Conservation (phyloP, 2,797 vertebrate species). For the Sciurus vulgaris region DNA sequence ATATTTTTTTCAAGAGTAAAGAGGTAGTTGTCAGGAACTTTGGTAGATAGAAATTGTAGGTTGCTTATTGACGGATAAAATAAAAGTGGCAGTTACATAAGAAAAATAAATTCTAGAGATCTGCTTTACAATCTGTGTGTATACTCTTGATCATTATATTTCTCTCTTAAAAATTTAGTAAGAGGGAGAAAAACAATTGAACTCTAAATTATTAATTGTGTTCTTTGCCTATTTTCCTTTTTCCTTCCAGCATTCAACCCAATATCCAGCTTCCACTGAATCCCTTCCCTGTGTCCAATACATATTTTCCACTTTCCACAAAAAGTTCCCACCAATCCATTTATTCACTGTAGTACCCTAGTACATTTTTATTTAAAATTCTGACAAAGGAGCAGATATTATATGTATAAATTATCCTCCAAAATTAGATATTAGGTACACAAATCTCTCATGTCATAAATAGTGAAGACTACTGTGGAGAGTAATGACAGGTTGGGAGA, state of each 20-base stretch:
- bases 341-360: neutral
- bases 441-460: neutral
- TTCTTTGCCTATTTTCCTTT: neutral
- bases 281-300: neutral
- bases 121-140: neutral
- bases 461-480: neutral
- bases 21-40: neutral
- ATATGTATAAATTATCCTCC: neutral
- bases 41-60: neutral
- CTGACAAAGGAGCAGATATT: neutral
- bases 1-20: neutral
- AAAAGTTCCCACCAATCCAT: neutral
- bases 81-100: neutral
- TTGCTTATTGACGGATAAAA: neutral
- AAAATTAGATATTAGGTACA: neutral
- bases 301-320: neutral
- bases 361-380: neutral
- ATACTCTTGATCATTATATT: neutral
- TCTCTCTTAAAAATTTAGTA: neutral
- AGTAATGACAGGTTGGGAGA: too few relatives aligned
- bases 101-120: neutral
- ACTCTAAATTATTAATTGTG: neutral
- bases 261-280: neutral
- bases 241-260: neutral
- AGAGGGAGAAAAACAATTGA: neutral